Evolutionary conservation across 2,888 invertebrate species (phyloP), one percentile per base, ranked within the genome.

Genomic region (Stenolophus ochropezus): DNA sequence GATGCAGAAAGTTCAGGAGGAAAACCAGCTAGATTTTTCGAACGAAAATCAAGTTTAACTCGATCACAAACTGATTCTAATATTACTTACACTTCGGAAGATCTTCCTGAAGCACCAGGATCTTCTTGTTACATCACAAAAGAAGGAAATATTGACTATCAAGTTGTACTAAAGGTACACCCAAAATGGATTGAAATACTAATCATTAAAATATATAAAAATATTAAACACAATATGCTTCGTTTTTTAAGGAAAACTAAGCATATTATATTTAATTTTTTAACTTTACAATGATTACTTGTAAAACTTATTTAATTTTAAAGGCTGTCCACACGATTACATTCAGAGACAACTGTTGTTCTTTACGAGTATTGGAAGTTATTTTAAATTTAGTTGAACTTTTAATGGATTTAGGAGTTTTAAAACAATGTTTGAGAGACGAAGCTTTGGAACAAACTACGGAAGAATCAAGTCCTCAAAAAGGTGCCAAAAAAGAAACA

Each of bases 11-110:
- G 93, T 86, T 86, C 90, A 1, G 89, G 89, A 61, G 91, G 92
- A 87, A 93, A 93, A 86, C 91, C 91, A 69, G 92, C 92, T 82
- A 91, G 91, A 65, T 91, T 91, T 82, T 92, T 92, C 8, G 94
- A 94, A 83, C 91, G 94, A 75, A 94, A 94, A 87, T 91, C 94
- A 0, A 94, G 94, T 85, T 91, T 96, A 82, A 93, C 94, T 0
- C 92, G 97, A 73, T 97, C 97, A 0, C 96, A 96, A 86, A 97
- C 97, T 0, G 97, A 98, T 87, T 96, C 97, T 0, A 96, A 97
- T 86, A 97, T 97, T 78, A 95, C 96, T 3, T 97, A 97, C 86
- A 93, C 94, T 0, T 93, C 94, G 0, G 96, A 96, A 84, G 97
- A 97, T 86, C 92, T 96, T 82, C 94, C 95, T 0, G 97, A 97